Base-by-base conservation (phyloP, 2,888 invertebrate genomes). In the Keiferia lycopersicella region DNA sequence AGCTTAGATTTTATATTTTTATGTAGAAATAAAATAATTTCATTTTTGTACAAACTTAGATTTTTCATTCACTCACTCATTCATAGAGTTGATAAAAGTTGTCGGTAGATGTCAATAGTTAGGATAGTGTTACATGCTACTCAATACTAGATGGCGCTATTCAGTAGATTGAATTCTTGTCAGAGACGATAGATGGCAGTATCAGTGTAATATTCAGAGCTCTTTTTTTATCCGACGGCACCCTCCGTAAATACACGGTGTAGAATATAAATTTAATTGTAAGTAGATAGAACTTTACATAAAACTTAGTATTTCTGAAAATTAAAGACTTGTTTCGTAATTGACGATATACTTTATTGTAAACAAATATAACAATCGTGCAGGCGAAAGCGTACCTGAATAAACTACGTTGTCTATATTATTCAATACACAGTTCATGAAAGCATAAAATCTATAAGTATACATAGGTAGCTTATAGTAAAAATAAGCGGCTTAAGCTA, bases 321-420 rank as follows among this genome's bases (percentile, higher is more conserved):
- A 41, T 41, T 1, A 59, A 60, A 60, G n/a, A 30, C n/a, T 8
- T 26, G 12, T 60, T 11, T 45, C 18, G 26, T 60, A 45, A 60
- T 76, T 71, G 71, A 72, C 77, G 75, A 84, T 84, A 86, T 84
- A 84, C 73, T 89, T 86, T 86, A 86, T 82, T 78, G 74, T 78
- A 79, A 84, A 86, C 81, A 82, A 71, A 75, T 78, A 84, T 83
- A 85, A 73, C 75, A 75, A 11, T 45, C 51, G 59, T 64, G 64
- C 61, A 45, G 61, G 30, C 22, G 22, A 11, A 48, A 50, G 45
- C 26, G n/a, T 30, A 61, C 48, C 39, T 34, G 48, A 11, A 48
- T 48, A 48, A 26, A 48, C 26, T 39, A 39, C 1, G 39, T 39
- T 39, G 39, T 7, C 30, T 50, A 58, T 22, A 53, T 61, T 67